These are phyloP conservation scores for Amphiprion percula DNA, from an alignment of 2,113 vertebrate species.

Conservation along the genomic window DNA sequence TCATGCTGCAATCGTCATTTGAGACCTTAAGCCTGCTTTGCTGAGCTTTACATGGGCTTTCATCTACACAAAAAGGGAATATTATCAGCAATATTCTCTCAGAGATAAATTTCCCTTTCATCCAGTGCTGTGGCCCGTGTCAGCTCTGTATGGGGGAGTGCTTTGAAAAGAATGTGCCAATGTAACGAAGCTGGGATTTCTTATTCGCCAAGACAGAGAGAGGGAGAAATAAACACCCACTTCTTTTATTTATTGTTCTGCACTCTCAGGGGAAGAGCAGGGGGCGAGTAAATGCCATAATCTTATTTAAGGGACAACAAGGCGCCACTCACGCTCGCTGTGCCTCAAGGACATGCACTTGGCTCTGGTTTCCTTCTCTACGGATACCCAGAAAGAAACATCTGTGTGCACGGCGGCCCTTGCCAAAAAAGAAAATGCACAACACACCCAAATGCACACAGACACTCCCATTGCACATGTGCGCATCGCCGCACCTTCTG, in stretches of 20 bases:
- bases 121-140: slow-evolving; percentile 41
- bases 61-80: slow-evolving; percentile 51
- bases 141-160: slow-evolving; percentile 50
- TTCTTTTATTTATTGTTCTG: slow-evolving; percentile 65
- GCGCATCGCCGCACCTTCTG: slow-evolving; percentile 22
- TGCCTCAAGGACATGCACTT: slow-evolving; percentile 70
- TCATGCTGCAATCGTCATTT: slow-evolving; percentile 28
- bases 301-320: slow-evolving; percentile 71
- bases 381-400: slow-evolving; percentile 71
- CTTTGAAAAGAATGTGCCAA: slow-evolving; percentile 49
- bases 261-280: slow-evolving; percentile 58
- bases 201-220: slow-evolving; percentile 10
- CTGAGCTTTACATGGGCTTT: slow-evolving; percentile 38
- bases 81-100: slow-evolving; percentile 48
- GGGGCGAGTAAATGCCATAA: slow-evolving; percentile 68
- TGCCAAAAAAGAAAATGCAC: slow-evolving; percentile 33
- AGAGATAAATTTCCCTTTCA: slow-evolving; percentile 45
- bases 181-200: slow-evolving; percentile 38
- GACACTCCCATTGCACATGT: slow-evolving; percentile 25
- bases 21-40: slow-evolving; percentile 43
- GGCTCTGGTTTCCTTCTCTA: slow-evolving; percentile 52
- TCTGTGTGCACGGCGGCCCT: slow-evolving; percentile 63
- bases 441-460: slow-evolving; percentile 32
- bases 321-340: slow-evolving; percentile 56
- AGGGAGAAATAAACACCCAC: slow-evolving; percentile 42